These are phyloP conservation scores for Phoenicopterus ruber DNA, from an alignment of 2,113 vertebrate species.

Conservation along the genomic window DNA sequence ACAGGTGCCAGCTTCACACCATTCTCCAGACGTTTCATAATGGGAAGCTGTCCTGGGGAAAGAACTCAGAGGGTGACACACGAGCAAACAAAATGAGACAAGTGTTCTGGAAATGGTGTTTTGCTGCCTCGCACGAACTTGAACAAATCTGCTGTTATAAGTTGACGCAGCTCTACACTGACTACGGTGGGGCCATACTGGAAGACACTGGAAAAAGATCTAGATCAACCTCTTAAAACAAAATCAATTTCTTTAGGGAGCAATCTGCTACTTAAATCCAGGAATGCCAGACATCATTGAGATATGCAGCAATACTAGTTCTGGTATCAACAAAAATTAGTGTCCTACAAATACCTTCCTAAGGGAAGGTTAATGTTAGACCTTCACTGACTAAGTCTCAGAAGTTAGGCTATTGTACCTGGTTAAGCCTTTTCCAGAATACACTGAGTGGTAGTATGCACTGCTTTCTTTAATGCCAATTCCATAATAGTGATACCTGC, in stretches of 20 bases:
- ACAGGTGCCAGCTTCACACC: constrained; percentile 47
- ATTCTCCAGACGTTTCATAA: constrained; percentile 20
- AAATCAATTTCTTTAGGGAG: background rate
- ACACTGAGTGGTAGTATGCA: constrained; percentile 97
- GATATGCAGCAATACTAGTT: background rate
- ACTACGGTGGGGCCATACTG: background rate
- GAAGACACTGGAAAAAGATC: background rate
- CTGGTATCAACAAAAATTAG: background rate
- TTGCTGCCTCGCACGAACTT: background rate
- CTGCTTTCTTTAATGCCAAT: constrained; percentile 99
- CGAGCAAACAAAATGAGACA: background rate
- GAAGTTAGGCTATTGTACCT: constrained; percentile 76
- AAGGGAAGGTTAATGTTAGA: background rate
- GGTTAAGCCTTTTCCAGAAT: constrained; percentile 97
- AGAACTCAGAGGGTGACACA: background rate
- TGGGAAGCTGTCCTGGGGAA: background rate
- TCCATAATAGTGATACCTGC: constrained; percentile 97
- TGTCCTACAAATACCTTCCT: background rate
- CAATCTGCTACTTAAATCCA: background rate
- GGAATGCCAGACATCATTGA: background rate
- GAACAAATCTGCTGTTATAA: background rate
- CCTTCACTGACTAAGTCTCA: background rate
- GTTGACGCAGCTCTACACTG: background rate
- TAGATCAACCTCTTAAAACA: background rate
- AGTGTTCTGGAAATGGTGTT: background rate